A percentile compares a stretch with the other conserved stretches of the same genome.
These are phyloP conservation scores for Lagria hirta DNA, from an alignment of 2,888 invertebrate species.

Conservation along the genomic window DNA sequence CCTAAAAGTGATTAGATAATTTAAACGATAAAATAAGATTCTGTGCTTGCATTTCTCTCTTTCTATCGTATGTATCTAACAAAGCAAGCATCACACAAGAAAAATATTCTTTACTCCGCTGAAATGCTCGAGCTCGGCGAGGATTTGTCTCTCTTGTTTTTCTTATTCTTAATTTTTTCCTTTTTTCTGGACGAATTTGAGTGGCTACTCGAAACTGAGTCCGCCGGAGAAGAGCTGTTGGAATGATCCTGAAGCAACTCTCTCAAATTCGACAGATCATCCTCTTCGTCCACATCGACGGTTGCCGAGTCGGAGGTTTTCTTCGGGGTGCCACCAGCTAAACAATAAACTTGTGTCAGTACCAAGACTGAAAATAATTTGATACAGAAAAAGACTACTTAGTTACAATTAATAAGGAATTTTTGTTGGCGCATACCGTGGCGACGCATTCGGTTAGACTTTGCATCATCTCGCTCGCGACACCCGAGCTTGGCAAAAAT, in stretches of 20 bases:
- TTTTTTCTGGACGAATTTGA: constrained; percentile 46
- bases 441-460: no score
- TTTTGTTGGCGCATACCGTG: no score
- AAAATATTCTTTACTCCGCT: constrained; percentile 39
- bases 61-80: no score
- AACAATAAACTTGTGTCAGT: constrained; percentile 15
- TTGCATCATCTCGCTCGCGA: no score
- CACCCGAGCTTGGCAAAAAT: no score
- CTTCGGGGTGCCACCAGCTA: constrained; percentile 44
- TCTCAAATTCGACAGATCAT: constrained; percentile 46
- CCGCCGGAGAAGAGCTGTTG: constrained; percentile 49
- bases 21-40: no score
- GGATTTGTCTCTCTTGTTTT: constrained; percentile 43
- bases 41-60: no score
- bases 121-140: constrained; percentile 44
- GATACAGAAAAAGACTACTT: no score
- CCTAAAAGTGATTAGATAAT: no score
- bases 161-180: constrained; percentile 47
- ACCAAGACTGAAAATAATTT: constrained; percentile 4
- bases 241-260: constrained; percentile 49
- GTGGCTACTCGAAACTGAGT: constrained; percentile 41
- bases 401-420: no score
- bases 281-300: constrained; percentile 47
- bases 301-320: constrained; percentile 40
- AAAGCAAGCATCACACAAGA: no score